A percentile compares a stretch with the other conserved stretches of the same genome.
Conservation (phyloP, 2,888 invertebrate species). For the Linnaemya tessellans region DNA sequence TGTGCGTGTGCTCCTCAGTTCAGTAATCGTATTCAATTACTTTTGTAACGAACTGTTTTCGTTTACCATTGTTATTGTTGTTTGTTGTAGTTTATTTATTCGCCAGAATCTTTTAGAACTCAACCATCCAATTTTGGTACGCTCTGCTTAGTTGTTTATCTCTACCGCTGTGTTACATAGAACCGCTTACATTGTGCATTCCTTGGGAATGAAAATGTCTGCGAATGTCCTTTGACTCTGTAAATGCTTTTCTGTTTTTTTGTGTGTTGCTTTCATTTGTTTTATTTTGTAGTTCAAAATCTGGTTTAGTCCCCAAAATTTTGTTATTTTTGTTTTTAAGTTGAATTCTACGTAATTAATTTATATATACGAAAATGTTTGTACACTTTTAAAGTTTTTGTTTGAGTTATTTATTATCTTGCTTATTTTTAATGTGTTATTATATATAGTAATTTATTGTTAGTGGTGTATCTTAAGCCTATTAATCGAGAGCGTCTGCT, state of each 20-base stretch:
- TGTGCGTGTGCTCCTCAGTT: constrained; percentile 24
- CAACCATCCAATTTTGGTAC: constrained; percentile 12
- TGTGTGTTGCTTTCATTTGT: constrained; percentile 58
- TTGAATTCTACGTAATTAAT: constrained; percentile 3
- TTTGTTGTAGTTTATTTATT: constrained; percentile 38
- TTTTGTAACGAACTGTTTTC: constrained; percentile 35
- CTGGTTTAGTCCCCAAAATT: background rate
- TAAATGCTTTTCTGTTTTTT: background rate
- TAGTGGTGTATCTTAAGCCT: constrained; percentile 27
- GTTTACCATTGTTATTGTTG: constrained; percentile 29
- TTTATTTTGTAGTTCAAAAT: constrained; percentile 27
- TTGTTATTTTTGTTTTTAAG: background rate
- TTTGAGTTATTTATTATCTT: constrained; percentile 3
- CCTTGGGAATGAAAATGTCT: background rate
- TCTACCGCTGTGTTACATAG: constrained; percentile 9
- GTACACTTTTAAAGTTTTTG: background rate
- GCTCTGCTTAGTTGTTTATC: constrained; percentile 36
- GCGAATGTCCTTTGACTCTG: background rate
- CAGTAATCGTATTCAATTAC: constrained; percentile 21
- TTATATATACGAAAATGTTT: background rate
- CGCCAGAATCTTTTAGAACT: constrained; percentile 10
- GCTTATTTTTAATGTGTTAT: constrained; percentile 1
- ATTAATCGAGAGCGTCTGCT: constrained; percentile 40
- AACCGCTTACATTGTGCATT: constrained; percentile 36
- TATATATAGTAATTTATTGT: background rate